phyloP scores from a whole-genome alignment of 2,888 invertebrate species.

The Leptura quadrifasciata region DNA sequence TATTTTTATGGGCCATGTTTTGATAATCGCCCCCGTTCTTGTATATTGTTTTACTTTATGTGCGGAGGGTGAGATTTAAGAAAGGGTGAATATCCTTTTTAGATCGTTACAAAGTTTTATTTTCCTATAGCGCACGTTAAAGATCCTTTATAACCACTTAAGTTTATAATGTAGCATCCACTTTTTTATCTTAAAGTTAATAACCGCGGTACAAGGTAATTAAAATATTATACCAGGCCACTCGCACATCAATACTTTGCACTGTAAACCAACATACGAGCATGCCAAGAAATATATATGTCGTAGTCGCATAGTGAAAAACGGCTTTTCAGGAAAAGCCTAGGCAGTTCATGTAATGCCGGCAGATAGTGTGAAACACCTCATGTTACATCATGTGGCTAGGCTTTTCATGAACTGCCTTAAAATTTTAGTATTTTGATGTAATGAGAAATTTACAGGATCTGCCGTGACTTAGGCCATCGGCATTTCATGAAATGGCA shows the following conservation, averaged over 20 bases:
- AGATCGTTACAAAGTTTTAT: slow-evolving; percentile 34
- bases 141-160: slow-evolving; percentile 24
- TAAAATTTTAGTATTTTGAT: too few species aligned
- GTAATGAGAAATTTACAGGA: too few species aligned
- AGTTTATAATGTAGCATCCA: slow-evolving; percentile 17
- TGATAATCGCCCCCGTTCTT: slow-evolving; percentile 30
- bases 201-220: slow-evolving; percentile 10
- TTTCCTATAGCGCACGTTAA: slow-evolving; percentile 12
- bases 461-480: too few species aligned
- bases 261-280: too few species aligned
- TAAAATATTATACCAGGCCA: slow-evolving; percentile 7
- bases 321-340: too few species aligned
- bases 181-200: slow-evolving; percentile 12
- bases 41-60: slow-evolving; percentile 40
- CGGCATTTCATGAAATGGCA: too few species aligned
- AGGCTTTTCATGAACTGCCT: too few species aligned
- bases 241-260: not conserved
- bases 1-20: slow-evolving; percentile 36
- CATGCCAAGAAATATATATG: too few species aligned
- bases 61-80: slow-evolving; percentile 22
- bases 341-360: too few species aligned
- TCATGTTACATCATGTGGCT: too few species aligned
- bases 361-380: too few species aligned
- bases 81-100: slow-evolving; percentile 40
- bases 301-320: too few species aligned